phyloP scores from a whole-genome alignment of 2,797 vertebrate species.

The Chrysocyon brachyurus region DNA sequence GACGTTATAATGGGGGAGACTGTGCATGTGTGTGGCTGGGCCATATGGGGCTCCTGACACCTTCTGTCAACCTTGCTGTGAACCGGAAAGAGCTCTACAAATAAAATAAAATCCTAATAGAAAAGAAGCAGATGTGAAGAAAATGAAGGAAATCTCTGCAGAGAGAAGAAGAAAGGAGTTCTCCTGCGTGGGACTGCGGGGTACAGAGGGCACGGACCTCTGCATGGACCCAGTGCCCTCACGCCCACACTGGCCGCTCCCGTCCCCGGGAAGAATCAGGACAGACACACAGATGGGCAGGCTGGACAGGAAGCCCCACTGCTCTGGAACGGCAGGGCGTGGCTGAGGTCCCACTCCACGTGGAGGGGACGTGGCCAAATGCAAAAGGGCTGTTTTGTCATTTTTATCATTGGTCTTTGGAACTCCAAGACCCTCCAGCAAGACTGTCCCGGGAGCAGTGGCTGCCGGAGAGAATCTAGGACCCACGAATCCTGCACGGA shows the following conservation, averaged over 20 bases:
- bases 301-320: neutral
- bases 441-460: rapidly evolving
- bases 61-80: neutral
- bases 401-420: no score
- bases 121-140: no score
- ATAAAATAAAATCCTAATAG: neutral
- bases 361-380: neutral
- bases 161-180: neutral
- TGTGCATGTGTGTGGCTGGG: rapidly evolving
- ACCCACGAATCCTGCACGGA: rapidly evolving
- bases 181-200: neutral
- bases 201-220: neutral
- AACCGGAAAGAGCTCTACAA: neutral
- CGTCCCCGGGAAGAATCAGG: no score
- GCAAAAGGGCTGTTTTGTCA: no score
- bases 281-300: neutral
- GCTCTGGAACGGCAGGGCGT: rapidly evolving
- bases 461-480: rapidly evolving
- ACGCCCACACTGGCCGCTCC: rapidly evolving
- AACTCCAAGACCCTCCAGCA: neutral
- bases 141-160: rapidly evolving
- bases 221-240: neutral
- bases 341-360: neutral
- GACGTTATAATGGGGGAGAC: rapidly evolving
- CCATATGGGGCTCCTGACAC: neutral